A percentile compares a stretch with the other conserved stretches of the same genome.
These are phyloP conservation scores for Ectemnius lituratus DNA, from an alignment of 2,888 invertebrate species.

Conservation along the genomic window DNA sequence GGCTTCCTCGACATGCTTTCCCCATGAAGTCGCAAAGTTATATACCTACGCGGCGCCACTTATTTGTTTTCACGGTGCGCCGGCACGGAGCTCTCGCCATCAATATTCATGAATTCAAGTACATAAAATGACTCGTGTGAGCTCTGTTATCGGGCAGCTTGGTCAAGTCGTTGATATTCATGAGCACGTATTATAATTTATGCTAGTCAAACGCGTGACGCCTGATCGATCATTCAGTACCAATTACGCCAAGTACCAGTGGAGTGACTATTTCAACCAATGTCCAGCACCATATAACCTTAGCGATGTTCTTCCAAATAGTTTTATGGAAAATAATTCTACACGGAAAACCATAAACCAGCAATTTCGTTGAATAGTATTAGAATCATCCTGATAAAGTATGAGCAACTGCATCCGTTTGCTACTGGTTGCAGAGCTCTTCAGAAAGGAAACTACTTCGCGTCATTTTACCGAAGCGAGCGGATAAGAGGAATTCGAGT, in stretches of 20 bases:
- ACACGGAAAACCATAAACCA: too few species aligned
- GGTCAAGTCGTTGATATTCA: slow-evolving; percentile 36
- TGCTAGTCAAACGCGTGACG: slow-evolving; percentile 24
- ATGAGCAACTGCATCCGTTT: too few species aligned
- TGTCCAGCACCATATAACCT: neutral
- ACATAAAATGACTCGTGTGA: slow-evolving; percentile 28
- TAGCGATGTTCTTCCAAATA: neutral
- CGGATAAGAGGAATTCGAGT: slow-evolving; percentile 4
- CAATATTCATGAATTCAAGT: slow-evolving; percentile 34
- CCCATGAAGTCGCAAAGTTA: too few species aligned
- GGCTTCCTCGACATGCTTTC: too few species aligned
- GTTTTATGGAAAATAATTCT: neutral
- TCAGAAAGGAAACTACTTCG: too few species aligned
- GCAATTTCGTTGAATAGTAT: too few species aligned
- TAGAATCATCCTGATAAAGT: too few species aligned
- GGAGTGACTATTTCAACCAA: neutral
- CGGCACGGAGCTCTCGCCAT: slow-evolving; percentile 3
- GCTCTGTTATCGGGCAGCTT: slow-evolving; percentile 21
- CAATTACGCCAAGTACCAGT: slow-evolving; percentile 8
- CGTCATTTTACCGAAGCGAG: slow-evolving; percentile 11
- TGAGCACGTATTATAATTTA: slow-evolving; percentile 29
- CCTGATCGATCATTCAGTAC: slow-evolving; percentile 18
- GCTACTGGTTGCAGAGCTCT: too few species aligned
- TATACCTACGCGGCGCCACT: neutral
- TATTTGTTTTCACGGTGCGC: neutral